A percentile compares a stretch with the other conserved stretches of the same genome.
These are phyloP conservation scores for Napeogenes inachia DNA, from an alignment of 2,888 invertebrate species.

Conservation along the genomic window DNA sequence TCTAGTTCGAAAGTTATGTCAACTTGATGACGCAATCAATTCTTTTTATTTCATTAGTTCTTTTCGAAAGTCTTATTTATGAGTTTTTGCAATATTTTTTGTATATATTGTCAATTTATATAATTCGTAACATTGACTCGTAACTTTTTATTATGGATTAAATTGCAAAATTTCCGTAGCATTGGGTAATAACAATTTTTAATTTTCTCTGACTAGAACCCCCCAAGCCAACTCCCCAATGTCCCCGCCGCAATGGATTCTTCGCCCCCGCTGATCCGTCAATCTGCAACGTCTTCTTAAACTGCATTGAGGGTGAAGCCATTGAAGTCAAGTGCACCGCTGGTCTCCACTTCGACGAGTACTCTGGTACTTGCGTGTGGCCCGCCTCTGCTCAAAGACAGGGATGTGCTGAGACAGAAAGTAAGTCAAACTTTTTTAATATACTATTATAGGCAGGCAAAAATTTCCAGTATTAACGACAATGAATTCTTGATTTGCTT, in stretches of 20 bases:
- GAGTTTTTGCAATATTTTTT: conserved; percentile 32
- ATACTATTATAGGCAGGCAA: neutral
- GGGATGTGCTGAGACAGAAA: conserved; percentile 80
- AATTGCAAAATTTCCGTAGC: neutral
- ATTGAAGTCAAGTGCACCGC: conserved; percentile 90
- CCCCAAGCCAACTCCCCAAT: conserved; percentile 82
- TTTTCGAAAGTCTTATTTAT: conserved; percentile 42
- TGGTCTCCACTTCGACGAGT: conserved; percentile 93
- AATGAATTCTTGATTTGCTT: too few relatives aligned
- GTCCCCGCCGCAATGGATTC: conserved; percentile 92
- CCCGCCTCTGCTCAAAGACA: conserved; percentile 87
- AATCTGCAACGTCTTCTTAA: conserved; percentile 91
- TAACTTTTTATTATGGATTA: neutral
- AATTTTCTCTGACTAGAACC: conserved; percentile 77
- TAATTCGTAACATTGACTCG: neutral
- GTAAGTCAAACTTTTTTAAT: conserved; percentile 54
- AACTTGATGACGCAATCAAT: conserved; percentile 31
- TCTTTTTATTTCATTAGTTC: conserved; percentile 33
- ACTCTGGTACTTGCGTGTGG: conserved; percentile 93
- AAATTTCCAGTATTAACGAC: too few relatives aligned
- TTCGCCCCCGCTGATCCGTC: conserved; percentile 91
- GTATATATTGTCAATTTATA: conserved; percentile 15
- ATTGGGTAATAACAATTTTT: neutral
- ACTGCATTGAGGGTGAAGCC: conserved; percentile 91
- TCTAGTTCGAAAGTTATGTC: conserved; percentile 35